Evolutionary conservation across 2,797 vertebrate species (phyloP).

Genomic region (Labeo calbasu): DNA sequence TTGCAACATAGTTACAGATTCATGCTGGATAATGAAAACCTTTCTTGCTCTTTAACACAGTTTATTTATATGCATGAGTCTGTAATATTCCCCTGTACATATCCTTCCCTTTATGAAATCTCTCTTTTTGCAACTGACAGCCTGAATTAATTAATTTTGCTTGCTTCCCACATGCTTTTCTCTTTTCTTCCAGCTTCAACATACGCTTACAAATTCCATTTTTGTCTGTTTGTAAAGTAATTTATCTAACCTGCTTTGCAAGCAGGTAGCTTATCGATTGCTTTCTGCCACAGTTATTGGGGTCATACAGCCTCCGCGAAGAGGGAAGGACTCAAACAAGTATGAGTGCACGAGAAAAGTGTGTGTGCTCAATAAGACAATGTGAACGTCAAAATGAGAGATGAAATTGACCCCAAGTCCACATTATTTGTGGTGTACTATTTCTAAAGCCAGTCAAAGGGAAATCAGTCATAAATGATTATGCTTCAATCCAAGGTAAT

Average conservation of each 20-base stretch:
- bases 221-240: conserved; percentile 63
- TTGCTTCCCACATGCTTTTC: conserved; percentile 18
- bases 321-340: conserved; percentile 39
- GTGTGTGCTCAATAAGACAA: neutral
- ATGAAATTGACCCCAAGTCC: conserved; percentile 10
- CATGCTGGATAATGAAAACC: conserved; percentile 12
- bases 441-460: neutral
- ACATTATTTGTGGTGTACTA: neutral
- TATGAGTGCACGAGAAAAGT: conserved; percentile 3
- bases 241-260: conserved; percentile 66
- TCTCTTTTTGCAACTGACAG: conserved; percentile 38
- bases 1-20: neutral
- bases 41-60: conserved; percentile 29
- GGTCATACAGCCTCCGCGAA: conserved; percentile 47
- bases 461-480: neutral
- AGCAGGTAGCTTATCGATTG: conserved; percentile 58
- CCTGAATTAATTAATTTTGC: conserved; percentile 51
- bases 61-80: conserved; percentile 44
- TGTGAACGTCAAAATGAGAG: conserved; percentile 17
- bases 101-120: conserved; percentile 25
- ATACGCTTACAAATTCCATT: conserved; percentile 54
- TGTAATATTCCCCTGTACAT: neutral
- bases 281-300: conserved; percentile 67
- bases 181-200: conserved; percentile 26
- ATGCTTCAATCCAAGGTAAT: neutral